phyloP scores from a whole-genome alignment of 2,888 invertebrate species.

The Minunthozetes semirufus region DNA sequence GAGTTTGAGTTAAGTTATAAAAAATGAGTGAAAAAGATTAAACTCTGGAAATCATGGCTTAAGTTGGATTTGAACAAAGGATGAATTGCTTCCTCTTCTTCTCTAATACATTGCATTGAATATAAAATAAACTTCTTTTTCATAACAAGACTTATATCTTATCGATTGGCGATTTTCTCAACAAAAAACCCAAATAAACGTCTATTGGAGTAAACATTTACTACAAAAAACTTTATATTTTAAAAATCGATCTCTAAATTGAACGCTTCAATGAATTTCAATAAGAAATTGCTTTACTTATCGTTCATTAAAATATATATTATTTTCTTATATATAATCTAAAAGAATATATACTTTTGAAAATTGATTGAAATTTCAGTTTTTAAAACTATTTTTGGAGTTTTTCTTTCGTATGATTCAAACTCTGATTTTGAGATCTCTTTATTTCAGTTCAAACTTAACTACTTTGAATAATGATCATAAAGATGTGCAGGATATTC shows the following conservation, averaged over 20 bases:
- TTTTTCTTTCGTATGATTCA: too few species aligned
- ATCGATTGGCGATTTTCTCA: conserved; percentile 5
- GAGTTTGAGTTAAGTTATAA: neutral
- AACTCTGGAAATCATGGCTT: conserved; percentile 20
- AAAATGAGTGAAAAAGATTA: neutral
- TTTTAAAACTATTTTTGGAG: too few species aligned
- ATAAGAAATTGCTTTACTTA: conserved; percentile 16
- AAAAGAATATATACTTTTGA: neutral
- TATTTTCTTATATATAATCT: neutral
- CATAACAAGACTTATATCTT: neutral
- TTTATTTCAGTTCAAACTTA: too few species aligned
- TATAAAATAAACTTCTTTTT: conserved; percentile 14
- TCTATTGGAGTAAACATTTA: conserved; percentile 11
- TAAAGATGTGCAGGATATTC: too few species aligned
- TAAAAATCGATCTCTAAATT: neutral
- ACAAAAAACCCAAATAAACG: neutral
- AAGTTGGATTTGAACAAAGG: conserved; percentile 18
- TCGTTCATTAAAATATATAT: conserved; percentile 7
- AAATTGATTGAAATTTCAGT: neutral
- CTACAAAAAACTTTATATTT: neutral
- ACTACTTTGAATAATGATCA: too few species aligned
- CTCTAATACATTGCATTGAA: neutral
- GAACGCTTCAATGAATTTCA: conserved; percentile 6
- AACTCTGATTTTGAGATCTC: too few species aligned
- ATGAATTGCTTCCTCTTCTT: neutral